A percentile compares a stretch with the other conserved stretches of the same genome.
Conservation (phyloP, 2,797 vertebrate species). For the Carapus acus region DNA sequence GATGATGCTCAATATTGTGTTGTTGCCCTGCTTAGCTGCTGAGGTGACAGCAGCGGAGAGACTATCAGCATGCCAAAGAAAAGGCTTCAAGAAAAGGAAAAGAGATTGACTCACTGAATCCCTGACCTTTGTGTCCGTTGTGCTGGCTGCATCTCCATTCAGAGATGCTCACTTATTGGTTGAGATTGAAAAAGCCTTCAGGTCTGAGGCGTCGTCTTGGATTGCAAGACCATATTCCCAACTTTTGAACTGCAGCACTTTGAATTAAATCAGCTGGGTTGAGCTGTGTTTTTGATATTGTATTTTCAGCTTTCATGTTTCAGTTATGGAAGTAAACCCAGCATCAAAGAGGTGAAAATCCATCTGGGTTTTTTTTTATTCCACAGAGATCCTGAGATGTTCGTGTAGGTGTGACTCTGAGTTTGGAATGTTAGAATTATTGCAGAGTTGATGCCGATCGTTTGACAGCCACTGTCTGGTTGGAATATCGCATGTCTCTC, state of each 20-base stretch:
- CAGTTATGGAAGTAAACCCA: no score
- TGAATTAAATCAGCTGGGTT: background rate
- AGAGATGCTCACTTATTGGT: constrained; percentile 38
- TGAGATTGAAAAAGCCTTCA: constrained; percentile 20
- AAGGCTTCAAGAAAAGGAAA: constrained; percentile 52
- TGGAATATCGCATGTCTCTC: no score
- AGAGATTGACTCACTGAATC: constrained; percentile 45
- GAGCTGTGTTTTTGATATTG: no score
- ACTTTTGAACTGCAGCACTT: constrained; percentile 31
- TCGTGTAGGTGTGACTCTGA: no score
- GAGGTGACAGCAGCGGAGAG: constrained; percentile 57
- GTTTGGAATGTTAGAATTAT: no score
- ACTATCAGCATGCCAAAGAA: constrained; percentile 39
- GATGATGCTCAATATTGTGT: constrained; percentile 51
- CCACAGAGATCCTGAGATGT: no score
- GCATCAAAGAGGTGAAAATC: no score
- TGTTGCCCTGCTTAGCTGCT: constrained; percentile 58
- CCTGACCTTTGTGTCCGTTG: constrained; percentile 56
- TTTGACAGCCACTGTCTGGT: no score
- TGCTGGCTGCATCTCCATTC: constrained; percentile 42
- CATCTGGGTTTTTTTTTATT: no score
- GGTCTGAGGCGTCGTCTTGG: constrained; percentile 12
- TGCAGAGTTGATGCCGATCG: no score
- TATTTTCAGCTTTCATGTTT: no score
- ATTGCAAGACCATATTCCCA: constrained; percentile 7